Evolutionary conservation across 1,140 invertebrate genomes (phyloP).

Genomic region (Asbolus verrucosus): DNA sequence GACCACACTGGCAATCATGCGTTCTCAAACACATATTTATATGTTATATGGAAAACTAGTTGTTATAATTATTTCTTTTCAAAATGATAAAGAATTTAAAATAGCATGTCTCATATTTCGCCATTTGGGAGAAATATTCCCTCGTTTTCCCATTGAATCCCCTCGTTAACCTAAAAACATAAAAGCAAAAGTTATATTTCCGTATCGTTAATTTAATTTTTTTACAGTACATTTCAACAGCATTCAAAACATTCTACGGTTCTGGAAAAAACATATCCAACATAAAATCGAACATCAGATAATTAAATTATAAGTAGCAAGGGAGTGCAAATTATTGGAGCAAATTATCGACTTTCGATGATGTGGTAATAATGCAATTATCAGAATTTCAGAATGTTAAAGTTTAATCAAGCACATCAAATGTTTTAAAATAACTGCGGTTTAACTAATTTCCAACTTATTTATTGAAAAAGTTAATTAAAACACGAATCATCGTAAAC

Average conservation of each 20-base stretch:
- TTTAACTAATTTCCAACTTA: neutral
- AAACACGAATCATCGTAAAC: slow-evolving; percentile 9
- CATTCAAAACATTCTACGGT: neutral
- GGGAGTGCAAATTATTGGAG: slow-evolving; percentile 1
- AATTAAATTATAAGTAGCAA: slow-evolving; percentile 6
- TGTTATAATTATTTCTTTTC: too few species aligned
- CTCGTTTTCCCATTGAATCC: too few species aligned
- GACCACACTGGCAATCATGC: too few species aligned
- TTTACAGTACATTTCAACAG: neutral
- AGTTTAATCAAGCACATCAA: neutral
- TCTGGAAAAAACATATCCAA: neutral
- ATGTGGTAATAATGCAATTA: slow-evolving; percentile 12
- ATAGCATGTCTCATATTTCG: too few species aligned
- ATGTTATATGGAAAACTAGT: too few species aligned
- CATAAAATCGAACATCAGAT: neutral
- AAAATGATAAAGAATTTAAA: too few species aligned
- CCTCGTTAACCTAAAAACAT: too few species aligned
- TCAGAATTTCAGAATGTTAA: slow-evolving; percentile 18
- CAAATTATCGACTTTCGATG: slow-evolving; percentile 18
- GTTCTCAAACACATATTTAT: too few species aligned
- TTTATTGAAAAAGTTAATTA: too few species aligned
- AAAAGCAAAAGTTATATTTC: too few species aligned
- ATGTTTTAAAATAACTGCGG: slow-evolving; percentile 8
- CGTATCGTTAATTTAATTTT: neutral
- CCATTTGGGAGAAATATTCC: too few species aligned